Evolutionary conservation across 2,113 vertebrate genomes (phyloP), one percentile per base, ranked within the genome.

Genomic region (Lycocorax pyrrhopterus): DNA sequence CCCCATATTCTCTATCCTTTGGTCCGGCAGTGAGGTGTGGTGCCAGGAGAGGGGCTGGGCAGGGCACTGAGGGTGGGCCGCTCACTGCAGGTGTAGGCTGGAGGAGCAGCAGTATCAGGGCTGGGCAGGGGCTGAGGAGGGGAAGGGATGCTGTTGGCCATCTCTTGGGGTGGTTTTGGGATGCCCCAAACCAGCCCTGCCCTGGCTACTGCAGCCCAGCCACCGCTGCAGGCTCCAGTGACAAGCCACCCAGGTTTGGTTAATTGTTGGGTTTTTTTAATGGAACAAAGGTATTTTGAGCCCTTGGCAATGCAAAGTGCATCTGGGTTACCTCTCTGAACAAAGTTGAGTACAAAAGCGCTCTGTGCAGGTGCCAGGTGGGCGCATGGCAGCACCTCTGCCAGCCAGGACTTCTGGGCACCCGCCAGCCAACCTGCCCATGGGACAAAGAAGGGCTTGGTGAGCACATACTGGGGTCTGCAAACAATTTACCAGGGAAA

Each of bases 381-480:
- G 32, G 44, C 1, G 1, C 4, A 1, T 30, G 76, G 92, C 71
- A 46, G 67, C 43, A 35, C 25, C 35, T 73, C 53, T 84, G 78
- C 78, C 74, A 55, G 53, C 37, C 4, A 6, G 33, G 53, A 27
- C 59, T 84, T 47, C 29, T 1, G 0, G 4, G 39, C 20, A 58
- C 52, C 53, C 0, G 0, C 17, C 3, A 5, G 39, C 37, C 17
- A 11, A 30, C 43, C 51, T 84, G 52, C 60, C 19, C 1, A 0
- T 55, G n/a, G 46, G 37, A 53, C 7, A 4, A 32, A 16, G 60
- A 63, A 30, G n/a, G 51, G n/a, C 37, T 74, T 3, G 4, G n/a
- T 33, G 52, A 59, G 44, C 58, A 43, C 72, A 6, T 12, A 1
- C 32, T 33, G 25, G 13, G 33, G 7, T 46, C 59, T 90, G 63